Conservation (phyloP, 2,113 vertebrate species). For the Cephalopholis sonnerati region DNA sequence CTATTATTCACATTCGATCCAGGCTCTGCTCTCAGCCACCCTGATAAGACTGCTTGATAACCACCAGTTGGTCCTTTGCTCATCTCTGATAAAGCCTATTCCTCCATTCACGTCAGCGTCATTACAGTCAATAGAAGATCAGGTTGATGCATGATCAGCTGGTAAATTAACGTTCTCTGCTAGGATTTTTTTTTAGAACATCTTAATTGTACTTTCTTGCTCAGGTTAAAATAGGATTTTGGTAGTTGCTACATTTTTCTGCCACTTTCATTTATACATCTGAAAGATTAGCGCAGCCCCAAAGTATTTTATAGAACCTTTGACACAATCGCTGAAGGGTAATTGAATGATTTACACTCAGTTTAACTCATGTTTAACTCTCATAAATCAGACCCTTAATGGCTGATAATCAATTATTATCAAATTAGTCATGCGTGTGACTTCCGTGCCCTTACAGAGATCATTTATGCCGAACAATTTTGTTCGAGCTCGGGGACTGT, state of each 20-base stretch:
- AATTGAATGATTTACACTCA: conserved; percentile 5
- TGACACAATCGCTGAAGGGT: conserved; percentile 4
- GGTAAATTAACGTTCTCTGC: background rate
- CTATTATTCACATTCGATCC: conserved; percentile 39
- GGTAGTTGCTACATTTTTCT: background rate
- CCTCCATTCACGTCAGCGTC: background rate
- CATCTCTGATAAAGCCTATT: background rate
- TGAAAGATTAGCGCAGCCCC: background rate
- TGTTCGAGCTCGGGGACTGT: conserved; percentile 5
- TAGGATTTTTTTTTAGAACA: background rate
- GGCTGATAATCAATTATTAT: conserved; percentile 32
- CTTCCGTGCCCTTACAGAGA: conserved; percentile 34
- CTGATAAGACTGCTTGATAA: conserved; percentile 42
- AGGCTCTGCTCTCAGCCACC: conserved; percentile 16
- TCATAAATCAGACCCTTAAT: conserved; percentile 37
- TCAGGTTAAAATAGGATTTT: background rate
- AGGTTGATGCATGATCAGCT: background rate
- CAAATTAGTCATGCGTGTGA: conserved; percentile 27
- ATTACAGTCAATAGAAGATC: background rate
- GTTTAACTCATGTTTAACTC: background rate
- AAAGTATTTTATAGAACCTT: conserved; percentile 9
- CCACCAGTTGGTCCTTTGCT: conserved; percentile 8
- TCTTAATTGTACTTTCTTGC: background rate
- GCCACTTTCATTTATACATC: background rate
- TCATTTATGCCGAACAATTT: conserved; percentile 19